Evolutionary conservation across 2,888 invertebrate genomes (phyloP).

Genomic region (Teleiodes luculella): DNA sequence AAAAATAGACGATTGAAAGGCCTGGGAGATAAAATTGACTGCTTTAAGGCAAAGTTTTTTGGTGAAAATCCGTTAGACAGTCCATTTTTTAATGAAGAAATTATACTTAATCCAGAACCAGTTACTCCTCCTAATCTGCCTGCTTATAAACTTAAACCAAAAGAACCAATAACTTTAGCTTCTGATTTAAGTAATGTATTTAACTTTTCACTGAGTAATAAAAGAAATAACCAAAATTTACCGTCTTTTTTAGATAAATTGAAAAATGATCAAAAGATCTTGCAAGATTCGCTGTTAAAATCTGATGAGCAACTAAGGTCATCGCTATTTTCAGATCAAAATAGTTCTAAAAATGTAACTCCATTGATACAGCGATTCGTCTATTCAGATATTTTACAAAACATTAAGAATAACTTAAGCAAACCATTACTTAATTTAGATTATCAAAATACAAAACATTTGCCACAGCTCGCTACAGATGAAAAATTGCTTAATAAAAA

Average conservation of each 20-base stretch:
- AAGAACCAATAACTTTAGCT: constrained; percentile 19
- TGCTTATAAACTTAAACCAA: constrained; percentile 31
- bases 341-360: constrained; percentile 13
- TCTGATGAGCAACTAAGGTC: constrained; percentile 24
- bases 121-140: constrained; percentile 40
- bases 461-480: neutral
- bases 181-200: constrained; percentile 23
- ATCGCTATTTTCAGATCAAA: constrained; percentile 11
- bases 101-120: constrained; percentile 69
- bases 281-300: constrained; percentile 27
- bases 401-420: constrained; percentile 43
- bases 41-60: constrained; percentile 86
- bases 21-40: constrained; percentile 86
- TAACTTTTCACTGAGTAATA: too few species aligned
- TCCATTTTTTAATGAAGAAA: constrained; percentile 82
- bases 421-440: constrained; percentile 7
- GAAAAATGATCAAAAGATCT: constrained; percentile 28
- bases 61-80: constrained; percentile 86
- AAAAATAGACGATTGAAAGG: constrained; percentile 76
- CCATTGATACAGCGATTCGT: constrained; percentile 38
- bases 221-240: constrained; percentile 30
- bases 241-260: constrained; percentile 36
- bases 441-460: neutral
- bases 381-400: constrained; percentile 70
- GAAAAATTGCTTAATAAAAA: constrained; percentile 20